Evolutionary conservation across 2,113 vertebrate genomes (phyloP).

Genomic region (Sebastes fasciatus): DNA sequence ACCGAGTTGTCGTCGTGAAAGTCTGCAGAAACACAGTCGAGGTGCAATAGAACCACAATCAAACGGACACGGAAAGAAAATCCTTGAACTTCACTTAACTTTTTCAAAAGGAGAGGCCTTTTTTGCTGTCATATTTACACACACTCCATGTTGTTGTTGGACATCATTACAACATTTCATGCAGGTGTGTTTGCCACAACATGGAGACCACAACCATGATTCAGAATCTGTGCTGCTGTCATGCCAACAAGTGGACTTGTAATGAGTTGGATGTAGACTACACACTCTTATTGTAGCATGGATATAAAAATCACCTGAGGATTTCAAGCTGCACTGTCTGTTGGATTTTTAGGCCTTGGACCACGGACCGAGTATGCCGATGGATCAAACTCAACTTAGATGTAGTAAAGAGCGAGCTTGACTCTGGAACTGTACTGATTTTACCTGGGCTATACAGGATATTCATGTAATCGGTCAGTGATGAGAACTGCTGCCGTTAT

Average conservation of each 20-base stretch:
- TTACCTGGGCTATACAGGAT: slow-evolving; percentile 31
- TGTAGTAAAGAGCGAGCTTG: slow-evolving; percentile 46
- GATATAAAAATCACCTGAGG: slow-evolving; percentile 43
- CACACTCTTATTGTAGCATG: slow-evolving; percentile 66
- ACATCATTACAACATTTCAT: slow-evolving; percentile 48
- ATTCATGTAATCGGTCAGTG: slow-evolving; percentile 46
- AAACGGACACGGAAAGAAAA: slow-evolving; percentile 12
- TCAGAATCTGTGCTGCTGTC: slow-evolving; percentile 45
- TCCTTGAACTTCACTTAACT: slow-evolving; percentile 53
- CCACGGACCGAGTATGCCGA: slow-evolving; percentile 17
- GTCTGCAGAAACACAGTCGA: slow-evolving; percentile 28
- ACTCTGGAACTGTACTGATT: slow-evolving; percentile 45
- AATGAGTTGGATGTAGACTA: slow-evolving; percentile 47
- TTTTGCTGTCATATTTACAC: slow-evolving; percentile 66
- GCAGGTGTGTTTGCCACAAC: slow-evolving; percentile 44
- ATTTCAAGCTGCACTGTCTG: slow-evolving; percentile 35
- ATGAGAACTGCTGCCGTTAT: slow-evolving; percentile 57
- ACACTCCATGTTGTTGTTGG: slow-evolving; percentile 57
- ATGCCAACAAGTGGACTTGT: slow-evolving; percentile 9
- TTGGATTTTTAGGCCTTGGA: slow-evolving; percentile 49
- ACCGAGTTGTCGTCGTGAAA: slow-evolving; percentile 42
- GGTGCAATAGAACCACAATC: slow-evolving; percentile 35
- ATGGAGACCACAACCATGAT: slow-evolving; percentile 20
- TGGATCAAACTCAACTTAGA: slow-evolving; percentile 48
- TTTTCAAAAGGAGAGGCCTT: slow-evolving; percentile 72